Evolutionary conservation across 2,113 vertebrate genomes (phyloP).

Genomic region (Cryptotis parvus): DNA sequence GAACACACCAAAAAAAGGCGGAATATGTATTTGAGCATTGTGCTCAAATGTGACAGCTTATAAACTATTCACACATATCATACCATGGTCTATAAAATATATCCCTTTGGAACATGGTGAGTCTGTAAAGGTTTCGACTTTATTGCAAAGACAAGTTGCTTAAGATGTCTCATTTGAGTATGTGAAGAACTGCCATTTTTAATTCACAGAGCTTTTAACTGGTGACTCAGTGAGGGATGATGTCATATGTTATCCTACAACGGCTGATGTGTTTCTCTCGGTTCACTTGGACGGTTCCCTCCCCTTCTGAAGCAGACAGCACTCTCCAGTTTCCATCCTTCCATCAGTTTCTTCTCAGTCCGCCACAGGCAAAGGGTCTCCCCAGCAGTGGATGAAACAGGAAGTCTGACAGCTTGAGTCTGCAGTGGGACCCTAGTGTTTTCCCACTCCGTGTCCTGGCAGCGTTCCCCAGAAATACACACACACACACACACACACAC

Average conservation of each 20-base stretch:
- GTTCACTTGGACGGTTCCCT: background rate
- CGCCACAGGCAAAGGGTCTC: slow-evolving; percentile 65
- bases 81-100: background rate
- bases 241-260: slow-evolving; percentile 74
- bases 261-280: slow-evolving; percentile 38
- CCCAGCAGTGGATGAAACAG: slow-evolving; percentile 76
- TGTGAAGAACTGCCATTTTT: slow-evolving; percentile 42
- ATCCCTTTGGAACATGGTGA: background rate
- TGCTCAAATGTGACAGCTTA: background rate
- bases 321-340: slow-evolving; percentile 1
- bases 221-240: slow-evolving; percentile 75
- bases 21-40: background rate
- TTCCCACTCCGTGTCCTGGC: slow-evolving; percentile 88
- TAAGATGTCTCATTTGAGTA: slow-evolving; percentile 38
- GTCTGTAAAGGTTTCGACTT: slow-evolving; percentile 26
- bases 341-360: background rate
- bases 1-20: background rate
- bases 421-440: slow-evolving; percentile 89
- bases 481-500: background rate
- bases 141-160: background rate
- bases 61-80: background rate
- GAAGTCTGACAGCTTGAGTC: slow-evolving; percentile 84
- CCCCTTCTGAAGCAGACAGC: background rate
- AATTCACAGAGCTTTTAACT: slow-evolving; percentile 36
- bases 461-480: slow-evolving; percentile 89